Percentiles rank a stretch among this genome's conserved stretches.
Evolutionary conservation across 2,113 vertebrate species (phyloP).

Genomic region (Anarhynchus alexandrinus): DNA sequence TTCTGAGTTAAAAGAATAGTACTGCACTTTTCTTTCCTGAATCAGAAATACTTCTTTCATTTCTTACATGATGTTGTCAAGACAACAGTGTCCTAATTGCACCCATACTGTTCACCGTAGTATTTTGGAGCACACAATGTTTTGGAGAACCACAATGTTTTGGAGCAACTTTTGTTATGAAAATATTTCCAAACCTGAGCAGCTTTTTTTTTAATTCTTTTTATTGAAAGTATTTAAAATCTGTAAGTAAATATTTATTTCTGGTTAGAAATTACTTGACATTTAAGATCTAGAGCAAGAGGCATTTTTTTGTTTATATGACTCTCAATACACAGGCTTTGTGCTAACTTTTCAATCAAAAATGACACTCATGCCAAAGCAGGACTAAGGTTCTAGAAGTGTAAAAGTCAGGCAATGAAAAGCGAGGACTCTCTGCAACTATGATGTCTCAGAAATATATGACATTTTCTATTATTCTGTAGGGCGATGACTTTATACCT

Average conservation of each 20-base stretch:
- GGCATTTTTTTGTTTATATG: not conserved
- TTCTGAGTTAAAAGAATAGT: not conserved
- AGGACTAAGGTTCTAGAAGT: not conserved
- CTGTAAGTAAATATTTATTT: constrained; percentile 16
- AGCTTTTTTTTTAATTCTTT: not conserved
- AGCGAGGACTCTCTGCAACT: not conserved
- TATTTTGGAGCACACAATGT: not conserved
- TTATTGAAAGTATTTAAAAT: not conserved
- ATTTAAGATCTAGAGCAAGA: not conserved
- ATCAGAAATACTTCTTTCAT: not conserved
- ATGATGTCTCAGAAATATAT: not conserved
- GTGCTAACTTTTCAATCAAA: not conserved
- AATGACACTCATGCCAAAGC: not conserved
- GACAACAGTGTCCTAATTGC: not conserved
- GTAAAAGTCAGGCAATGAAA: not conserved
- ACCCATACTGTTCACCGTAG: not conserved
- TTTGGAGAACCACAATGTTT: not conserved
- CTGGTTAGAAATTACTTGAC: not conserved
- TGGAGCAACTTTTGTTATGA: not conserved
- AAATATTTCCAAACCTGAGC: not conserved
- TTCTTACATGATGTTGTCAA: not conserved
- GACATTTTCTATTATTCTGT: not conserved
- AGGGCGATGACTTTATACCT: not conserved
- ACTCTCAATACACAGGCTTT: not conserved
- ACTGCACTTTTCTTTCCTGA: not conserved